phyloP scores from a whole-genome alignment of 2,797 vertebrate genomes.

The Limosa lapponica region DNA sequence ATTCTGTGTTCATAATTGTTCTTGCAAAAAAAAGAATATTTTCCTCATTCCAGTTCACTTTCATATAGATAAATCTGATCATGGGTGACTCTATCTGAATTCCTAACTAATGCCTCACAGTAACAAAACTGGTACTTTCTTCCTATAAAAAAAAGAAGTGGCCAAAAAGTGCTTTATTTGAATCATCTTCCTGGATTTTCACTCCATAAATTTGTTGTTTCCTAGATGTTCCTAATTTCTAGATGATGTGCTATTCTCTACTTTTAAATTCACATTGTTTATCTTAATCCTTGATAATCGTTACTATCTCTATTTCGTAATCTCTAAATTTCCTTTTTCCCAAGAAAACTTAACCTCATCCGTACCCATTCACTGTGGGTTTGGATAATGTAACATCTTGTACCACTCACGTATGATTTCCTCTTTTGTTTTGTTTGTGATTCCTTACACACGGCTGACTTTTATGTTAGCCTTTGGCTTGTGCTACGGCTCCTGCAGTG shows the following conservation, averaged over 20 bases:
- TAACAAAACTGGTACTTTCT: not conserved
- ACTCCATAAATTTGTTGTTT: not conserved
- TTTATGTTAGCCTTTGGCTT: not conserved
- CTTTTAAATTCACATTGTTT: not conserved
- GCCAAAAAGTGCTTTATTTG: not conserved
- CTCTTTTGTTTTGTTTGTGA: not conserved
- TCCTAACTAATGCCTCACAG: conserved; percentile 32
- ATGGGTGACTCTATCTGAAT: conserved; percentile 29
- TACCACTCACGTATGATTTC: not conserved
- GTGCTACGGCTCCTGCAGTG: not conserved
- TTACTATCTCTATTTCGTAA: not conserved
- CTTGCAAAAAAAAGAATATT: not conserved
- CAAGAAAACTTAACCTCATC: not conserved
- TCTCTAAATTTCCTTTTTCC: not conserved
- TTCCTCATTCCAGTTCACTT: conserved; percentile 43
- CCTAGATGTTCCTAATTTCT: not conserved
- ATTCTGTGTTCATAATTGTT: not conserved
- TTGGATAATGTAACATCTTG: not conserved
- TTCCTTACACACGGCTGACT: not conserved
- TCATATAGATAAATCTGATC: conserved; percentile 25
- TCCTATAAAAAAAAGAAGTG: not conserved
- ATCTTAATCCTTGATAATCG: not conserved
- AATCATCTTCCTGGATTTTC: not conserved
- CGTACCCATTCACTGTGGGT: not conserved
- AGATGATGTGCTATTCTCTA: not conserved